Evolutionary conservation across 2,797 vertebrate genomes (phyloP).

Genomic region (Malacoctenus gilli): DNA sequence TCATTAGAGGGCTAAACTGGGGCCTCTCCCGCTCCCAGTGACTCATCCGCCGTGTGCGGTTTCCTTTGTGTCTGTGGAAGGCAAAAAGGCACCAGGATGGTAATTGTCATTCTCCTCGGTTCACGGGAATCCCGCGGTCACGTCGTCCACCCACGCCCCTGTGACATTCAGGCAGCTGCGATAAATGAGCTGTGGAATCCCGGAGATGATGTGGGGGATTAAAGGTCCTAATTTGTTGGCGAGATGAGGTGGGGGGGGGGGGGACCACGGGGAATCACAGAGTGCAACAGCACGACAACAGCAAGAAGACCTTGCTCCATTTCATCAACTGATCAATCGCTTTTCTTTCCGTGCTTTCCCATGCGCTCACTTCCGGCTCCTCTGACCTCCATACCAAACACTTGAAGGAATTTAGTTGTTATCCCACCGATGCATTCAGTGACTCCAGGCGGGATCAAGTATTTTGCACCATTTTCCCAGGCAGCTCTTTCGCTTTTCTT

Average conservation of each 20-base stretch:
- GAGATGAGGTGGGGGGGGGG: conserved; percentile 15
- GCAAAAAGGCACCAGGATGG: conserved; percentile 48
- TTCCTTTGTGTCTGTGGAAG: conserved; percentile 25
- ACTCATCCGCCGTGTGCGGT: conserved; percentile 54
- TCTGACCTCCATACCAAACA: conserved; percentile 8
- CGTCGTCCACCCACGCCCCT: conserved; percentile 44
- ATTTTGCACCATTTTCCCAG: background rate
- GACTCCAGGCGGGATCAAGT: background rate
- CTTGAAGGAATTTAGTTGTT: background rate
- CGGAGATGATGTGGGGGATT: conserved; percentile 49
- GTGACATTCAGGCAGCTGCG: conserved; percentile 63
- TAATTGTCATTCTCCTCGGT: conserved; percentile 70
- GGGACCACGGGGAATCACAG: conserved; percentile 7
- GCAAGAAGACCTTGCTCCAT: background rate
- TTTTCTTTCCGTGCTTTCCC: background rate
- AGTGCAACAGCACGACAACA: conserved; percentile 6
- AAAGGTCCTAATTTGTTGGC: conserved; percentile 48
- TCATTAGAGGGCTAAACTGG: conserved; percentile 50
- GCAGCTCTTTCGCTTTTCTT: background rate
- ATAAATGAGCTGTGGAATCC: conserved; percentile 66
- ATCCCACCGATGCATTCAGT: background rate
- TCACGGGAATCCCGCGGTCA: conserved; percentile 68
- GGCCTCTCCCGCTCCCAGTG: conserved; percentile 42
- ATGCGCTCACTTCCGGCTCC: background rate
- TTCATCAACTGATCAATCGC: conserved; percentile 2